Percentiles rank a stretch among this genome's conserved stretches.
phyloP scores from a whole-genome alignment of 2,113 vertebrate species.

The Corvus hawaiiensis region DNA sequence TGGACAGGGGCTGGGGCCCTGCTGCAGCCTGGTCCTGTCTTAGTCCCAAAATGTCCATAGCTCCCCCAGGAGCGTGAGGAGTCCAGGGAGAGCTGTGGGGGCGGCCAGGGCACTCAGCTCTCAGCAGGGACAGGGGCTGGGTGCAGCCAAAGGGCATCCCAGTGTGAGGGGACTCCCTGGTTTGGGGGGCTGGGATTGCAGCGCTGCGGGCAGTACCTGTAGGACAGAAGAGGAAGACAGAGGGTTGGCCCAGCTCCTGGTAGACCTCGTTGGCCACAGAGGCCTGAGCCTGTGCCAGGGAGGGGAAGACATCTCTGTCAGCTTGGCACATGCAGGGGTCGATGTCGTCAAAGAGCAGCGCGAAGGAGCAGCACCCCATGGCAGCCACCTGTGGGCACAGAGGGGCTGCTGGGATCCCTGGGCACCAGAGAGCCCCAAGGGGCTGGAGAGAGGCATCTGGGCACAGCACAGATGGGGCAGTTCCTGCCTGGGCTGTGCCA shows the following conservation, averaged over 20 bases:
- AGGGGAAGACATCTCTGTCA: slow-evolving; percentile 81
- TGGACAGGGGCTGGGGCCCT: accelerated
- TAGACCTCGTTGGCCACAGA: slow-evolving; percentile 83
- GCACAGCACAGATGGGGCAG: neutral
- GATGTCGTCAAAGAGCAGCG: slow-evolving; percentile 85
- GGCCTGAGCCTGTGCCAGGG: slow-evolving; percentile 85
- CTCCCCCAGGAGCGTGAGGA: neutral
- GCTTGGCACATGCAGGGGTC: slow-evolving; percentile 86
- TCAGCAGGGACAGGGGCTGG: neutral
- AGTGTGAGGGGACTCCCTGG: accelerated
- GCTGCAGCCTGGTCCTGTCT: neutral
- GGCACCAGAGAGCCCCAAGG: neutral
- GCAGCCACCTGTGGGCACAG: slow-evolving; percentile 72
- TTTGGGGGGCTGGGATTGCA: neutral
- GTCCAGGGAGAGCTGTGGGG: neutral
- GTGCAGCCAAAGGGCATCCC: neutral
- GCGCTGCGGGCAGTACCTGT: slow-evolving; percentile 69
- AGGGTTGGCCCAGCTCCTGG: slow-evolving; percentile 78
- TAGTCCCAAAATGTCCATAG: neutral
- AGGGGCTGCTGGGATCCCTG: neutral
- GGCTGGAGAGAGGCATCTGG: neutral
- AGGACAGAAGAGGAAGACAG: slow-evolving; percentile 85
- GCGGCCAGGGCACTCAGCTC: neutral
- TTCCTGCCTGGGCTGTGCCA: neutral
- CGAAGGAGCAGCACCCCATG: slow-evolving; percentile 81